Percentiles rank a stretch among this genome's conserved stretches.
These are phyloP conservation scores for Acestrorhynchus altus DNA, from an alignment of 2,797 vertebrate species.

Conservation along the genomic window DNA sequence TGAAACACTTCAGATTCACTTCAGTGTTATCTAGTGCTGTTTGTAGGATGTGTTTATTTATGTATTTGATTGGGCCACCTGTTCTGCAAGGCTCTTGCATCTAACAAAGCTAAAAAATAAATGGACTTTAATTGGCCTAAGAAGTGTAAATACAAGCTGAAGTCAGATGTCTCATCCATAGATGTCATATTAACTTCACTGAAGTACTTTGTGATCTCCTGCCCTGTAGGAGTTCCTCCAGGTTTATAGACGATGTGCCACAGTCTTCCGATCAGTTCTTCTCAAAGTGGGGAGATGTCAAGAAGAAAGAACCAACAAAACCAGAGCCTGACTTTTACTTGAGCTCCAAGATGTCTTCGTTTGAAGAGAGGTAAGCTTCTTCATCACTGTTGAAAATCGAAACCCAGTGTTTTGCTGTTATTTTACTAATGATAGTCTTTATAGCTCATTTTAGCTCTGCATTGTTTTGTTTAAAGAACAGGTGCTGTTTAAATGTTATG, in stretches of 20 bases:
- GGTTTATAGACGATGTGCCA: constrained; percentile 79
- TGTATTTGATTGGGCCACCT: background rate
- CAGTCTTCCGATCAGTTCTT: constrained; percentile 78
- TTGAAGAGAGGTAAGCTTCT: constrained; percentile 82
- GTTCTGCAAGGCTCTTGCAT: background rate
- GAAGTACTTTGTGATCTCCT: background rate
- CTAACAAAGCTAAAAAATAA: background rate
- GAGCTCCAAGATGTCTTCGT: constrained; percentile 72
- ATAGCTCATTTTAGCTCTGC: no score
- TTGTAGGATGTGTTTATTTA: background rate
- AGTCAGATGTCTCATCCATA: background rate
- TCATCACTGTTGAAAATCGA: no score
- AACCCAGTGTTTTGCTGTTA: no score
- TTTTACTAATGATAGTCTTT: no score
- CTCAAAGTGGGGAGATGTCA: constrained; percentile 83
- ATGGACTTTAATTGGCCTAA: background rate
- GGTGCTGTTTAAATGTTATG: no score
- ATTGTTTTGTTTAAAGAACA: no score
- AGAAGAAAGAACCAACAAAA: constrained; percentile 82
- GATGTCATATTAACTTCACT: background rate
- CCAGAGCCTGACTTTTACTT: constrained; percentile 78
- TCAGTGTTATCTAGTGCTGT: background rate
- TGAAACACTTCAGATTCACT: no score
- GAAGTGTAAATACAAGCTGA: background rate
- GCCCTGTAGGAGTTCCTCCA: constrained; percentile 63